Evolutionary conservation across 2,113 vertebrate species (phyloP), one percentile per base, ranked within the genome.

Genomic region (Ammodytes dubius): DNA sequence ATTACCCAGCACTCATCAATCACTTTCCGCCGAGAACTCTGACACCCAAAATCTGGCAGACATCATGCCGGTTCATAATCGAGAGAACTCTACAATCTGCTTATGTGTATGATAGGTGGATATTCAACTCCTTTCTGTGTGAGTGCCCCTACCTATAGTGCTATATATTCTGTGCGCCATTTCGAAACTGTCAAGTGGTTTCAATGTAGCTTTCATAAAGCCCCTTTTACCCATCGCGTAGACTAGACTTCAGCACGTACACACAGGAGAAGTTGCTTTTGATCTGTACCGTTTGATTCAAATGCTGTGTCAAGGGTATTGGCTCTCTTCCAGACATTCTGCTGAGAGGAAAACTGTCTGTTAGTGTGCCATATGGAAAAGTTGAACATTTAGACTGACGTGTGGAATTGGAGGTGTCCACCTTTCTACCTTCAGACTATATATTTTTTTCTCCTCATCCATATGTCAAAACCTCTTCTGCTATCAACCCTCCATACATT

Each of bases 1-100:
- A 89, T 91, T 93, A 92, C 82, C 0, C 19, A 76, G 84, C 74
- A 79, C 87, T 89, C 90, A 92, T 93, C 92, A 88, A 90, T 94
- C 92, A 93, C 82, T 84, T 74, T 77, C 68, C 12, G 72, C 68
- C 14, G 65, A 83, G 78, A 79, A 84, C 65, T 73, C 27, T 85
- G 90, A 84, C 87, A 79, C 68, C 49, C 11, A 9, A 72, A 87
- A 89, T 89, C 87, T 90, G 91, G 74, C 71, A 77, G 81, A 91
- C 93, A 91, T 93, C 74, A 84, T 73, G 80, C 58, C 39, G 57
- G 71, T 83, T 83, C 76, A 90, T 89, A 88, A 87, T 72, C 59
- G 9, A 9, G 58, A 81, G 42, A 69, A 70, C 68, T 57, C 40
- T 17, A 52, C 42, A 76, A 84, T 88, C 76, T 64, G 50, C 64